Base-by-base conservation (phyloP, 2,888 invertebrate genomes). In the Melieria omissa region DNA sequence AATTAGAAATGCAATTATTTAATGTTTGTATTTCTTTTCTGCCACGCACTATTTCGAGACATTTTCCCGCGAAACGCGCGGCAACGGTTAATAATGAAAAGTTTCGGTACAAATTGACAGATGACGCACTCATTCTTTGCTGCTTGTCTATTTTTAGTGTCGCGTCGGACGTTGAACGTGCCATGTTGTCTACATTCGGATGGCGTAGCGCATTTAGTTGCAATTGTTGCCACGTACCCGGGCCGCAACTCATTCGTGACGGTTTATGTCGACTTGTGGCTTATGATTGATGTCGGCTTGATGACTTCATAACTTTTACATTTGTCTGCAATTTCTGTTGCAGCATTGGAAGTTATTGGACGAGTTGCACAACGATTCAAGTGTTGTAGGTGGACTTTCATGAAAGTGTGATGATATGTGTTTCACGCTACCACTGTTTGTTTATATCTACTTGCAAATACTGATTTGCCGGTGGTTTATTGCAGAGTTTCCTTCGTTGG, bases 201-300 rank as follows among this genome's bases (percentile, higher is more conserved):
- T 29, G 2, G 29, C 29, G 29, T 29, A 29, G 29, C 29, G 29
- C 1, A 29, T 29, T 29, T 29, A 29, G 29, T 29, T 29, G 29
- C 1, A 1, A 29, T 29, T 29, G 29, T 29, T 29, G 29, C 29
- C 29, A 29, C 29, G 29, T 29, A 29, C 2, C 29, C 29, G 2
- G 3, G 29, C 3, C 29, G 29, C 29, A 29, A 29, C 29, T 29
- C 29, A 29, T 29, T 29, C 29, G 29, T 29, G 29, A 29, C 29
- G 29, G 29, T 29, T 29, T 29, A 29, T 3, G 29, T 29, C 29
- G 29, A 29, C 29, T 54, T 29, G 63, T 75, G 76, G 77, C 78
- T 78, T 80, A 82, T 83, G 83, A 83, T 83, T 83, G 82, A 83
- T 83, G 83, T 81, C 64, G 79, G 78, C 80, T 83, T 82, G 82